Conservation (phyloP, 2,113 vertebrate genomes). For the Varanus salvator region DNA sequence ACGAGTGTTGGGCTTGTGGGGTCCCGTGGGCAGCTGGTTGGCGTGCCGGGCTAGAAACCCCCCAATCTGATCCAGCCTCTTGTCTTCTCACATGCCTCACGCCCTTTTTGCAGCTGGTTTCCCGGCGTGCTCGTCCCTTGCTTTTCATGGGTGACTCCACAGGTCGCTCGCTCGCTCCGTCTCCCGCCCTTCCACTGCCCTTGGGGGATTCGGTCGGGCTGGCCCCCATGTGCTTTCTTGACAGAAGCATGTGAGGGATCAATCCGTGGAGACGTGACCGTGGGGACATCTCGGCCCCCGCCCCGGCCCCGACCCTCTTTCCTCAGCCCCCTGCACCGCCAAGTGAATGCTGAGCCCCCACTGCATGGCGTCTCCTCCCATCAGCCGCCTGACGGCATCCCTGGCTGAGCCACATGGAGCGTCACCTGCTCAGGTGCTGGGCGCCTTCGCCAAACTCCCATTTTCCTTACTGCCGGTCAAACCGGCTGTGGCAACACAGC, state of each 20-base stretch:
- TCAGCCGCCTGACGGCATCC: neutral
- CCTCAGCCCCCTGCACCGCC: neutral
- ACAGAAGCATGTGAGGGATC: neutral
- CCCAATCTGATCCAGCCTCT: too few species aligned
- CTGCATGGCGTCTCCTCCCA: too few species aligned
- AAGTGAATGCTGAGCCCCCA: neutral
- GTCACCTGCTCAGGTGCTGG: too few species aligned
- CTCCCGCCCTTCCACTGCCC: neutral
- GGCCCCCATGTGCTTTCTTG: neutral
- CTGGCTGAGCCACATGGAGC: neutral
- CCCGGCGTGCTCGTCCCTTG: neutral
- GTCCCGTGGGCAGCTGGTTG: too few species aligned
- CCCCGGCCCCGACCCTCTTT: neutral
- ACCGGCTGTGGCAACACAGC: neutral
- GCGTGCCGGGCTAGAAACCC: too few species aligned
- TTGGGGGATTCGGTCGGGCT: neutral
- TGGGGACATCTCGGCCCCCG: neutral
- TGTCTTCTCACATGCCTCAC: too few species aligned
- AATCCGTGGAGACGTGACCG: neutral
- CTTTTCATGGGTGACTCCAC: neutral
- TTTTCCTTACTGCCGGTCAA: neutral
- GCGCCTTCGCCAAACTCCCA: too few species aligned
- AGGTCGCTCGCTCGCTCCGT: neutral
- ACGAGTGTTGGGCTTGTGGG: too few species aligned
- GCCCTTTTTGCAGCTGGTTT: too few species aligned